Conservation (phyloP, 2,888 invertebrate species). For the Sipha maydis region DNA sequence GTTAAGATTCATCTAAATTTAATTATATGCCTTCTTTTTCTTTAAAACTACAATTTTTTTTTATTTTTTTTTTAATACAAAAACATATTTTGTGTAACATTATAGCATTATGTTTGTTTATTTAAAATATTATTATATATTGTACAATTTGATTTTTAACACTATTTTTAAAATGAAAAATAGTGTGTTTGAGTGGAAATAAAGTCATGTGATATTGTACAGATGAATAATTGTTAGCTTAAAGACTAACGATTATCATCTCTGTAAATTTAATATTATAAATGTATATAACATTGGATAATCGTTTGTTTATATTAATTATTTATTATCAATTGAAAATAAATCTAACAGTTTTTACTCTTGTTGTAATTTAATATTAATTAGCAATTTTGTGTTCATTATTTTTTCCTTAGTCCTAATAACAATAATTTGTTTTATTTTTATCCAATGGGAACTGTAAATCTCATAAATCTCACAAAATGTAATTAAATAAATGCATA, state of each 20-base stretch:
- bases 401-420: too few species aligned
- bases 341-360: conserved; percentile 46
- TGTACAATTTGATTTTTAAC: conserved; percentile 42
- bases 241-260: conserved; percentile 25
- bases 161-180: conserved; percentile 25
- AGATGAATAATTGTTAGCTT: conserved; percentile 39
- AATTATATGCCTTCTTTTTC: conserved; percentile 42
- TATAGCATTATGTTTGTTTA: conserved; percentile 10
- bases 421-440: too few species aligned
- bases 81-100: neutral
- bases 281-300: conserved; percentile 27
- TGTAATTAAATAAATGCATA: too few species aligned
- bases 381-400: too few species aligned
- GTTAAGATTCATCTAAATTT: conserved; percentile 17
- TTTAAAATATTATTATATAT: neutral
- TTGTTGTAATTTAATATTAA: neutral
- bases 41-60: conserved; percentile 36
- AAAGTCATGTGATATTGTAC: conserved; percentile 59
- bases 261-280: conserved; percentile 43
- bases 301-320: neutral
- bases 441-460: too few species aligned
- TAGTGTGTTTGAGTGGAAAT: conserved; percentile 39
- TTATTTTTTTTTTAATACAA: conserved; percentile 11
- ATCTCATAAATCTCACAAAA: too few species aligned
- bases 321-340: conserved; percentile 12